Evolutionary conservation across 2,113 vertebrate species (phyloP).

Genomic region (Tragelaphus imberbis): DNA sequence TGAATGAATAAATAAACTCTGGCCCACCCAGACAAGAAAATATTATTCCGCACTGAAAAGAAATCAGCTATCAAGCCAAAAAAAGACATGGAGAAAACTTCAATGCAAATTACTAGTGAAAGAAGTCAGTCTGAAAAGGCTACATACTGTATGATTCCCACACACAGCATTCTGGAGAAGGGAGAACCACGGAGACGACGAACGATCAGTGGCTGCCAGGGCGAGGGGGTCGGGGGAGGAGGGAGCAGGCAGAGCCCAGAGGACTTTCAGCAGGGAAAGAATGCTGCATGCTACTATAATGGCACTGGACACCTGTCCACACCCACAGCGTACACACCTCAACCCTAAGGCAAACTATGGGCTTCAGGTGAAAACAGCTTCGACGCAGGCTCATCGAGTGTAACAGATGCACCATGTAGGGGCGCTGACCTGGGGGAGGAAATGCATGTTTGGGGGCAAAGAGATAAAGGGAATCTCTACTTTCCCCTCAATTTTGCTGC

Average conservation of each 20-base stretch:
- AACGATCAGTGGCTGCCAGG: background rate
- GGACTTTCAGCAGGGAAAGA: background rate
- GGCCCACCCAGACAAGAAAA: background rate
- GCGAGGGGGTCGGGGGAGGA: background rate
- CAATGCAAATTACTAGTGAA: background rate
- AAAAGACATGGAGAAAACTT: background rate
- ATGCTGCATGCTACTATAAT: rapidly evolving
- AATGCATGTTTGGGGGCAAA: too few relatives aligned
- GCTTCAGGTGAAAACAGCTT: too few relatives aligned
- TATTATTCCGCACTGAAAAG: background rate
- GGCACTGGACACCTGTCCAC: background rate
- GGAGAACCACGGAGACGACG: background rate
- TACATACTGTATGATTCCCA: background rate
- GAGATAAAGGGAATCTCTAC: too few relatives aligned
- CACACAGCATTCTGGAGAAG: background rate
- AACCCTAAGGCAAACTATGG: background rate
- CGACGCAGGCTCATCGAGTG: rapidly evolving
- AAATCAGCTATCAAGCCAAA: background rate
- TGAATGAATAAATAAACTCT: background rate
- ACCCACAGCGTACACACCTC: rapidly evolving
- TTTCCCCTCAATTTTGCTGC: background rate
- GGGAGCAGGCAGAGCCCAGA: background rate
- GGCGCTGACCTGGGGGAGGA: background rate
- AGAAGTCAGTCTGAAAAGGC: background rate
- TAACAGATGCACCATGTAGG: background rate